Percentiles rank a stretch among this genome's conserved stretches.
Conservation (phyloP, 2,888 invertebrate species). For the Abscondita cerata region DNA sequence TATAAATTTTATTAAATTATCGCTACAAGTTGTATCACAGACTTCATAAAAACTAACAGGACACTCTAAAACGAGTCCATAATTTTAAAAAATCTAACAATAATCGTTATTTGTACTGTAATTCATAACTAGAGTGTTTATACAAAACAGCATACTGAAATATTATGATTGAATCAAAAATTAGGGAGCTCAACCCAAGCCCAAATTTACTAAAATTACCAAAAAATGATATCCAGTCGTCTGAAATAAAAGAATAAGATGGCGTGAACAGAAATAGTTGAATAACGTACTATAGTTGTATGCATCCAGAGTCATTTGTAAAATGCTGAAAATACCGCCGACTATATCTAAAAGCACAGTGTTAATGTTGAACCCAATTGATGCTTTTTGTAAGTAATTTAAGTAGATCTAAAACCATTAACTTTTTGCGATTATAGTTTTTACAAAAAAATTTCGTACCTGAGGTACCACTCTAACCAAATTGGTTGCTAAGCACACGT, state of each 20-base stretch:
- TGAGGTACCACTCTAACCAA: background rate
- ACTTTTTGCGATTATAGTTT: too few species aligned
- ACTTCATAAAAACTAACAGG: too few species aligned
- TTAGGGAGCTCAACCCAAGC: background rate
- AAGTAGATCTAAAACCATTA: too few species aligned
- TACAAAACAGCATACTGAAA: background rate
- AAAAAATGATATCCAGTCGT: slow-evolving; percentile 1
- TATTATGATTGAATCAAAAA: background rate
- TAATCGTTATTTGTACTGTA: background rate
- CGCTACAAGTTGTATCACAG: too few species aligned
- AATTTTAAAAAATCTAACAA: too few species aligned
- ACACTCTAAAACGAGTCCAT: too few species aligned
- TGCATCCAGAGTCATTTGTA: background rate
- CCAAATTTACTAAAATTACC: slow-evolving; percentile 7
- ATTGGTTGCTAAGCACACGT: background rate
- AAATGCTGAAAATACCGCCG: background rate
- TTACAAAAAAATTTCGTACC: background rate
- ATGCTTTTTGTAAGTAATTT: background rate
- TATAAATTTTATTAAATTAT: too few species aligned
- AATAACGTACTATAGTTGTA: background rate
- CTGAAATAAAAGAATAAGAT: background rate
- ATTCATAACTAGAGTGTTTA: background rate
- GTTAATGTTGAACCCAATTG: background rate
- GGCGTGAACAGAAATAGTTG: too few species aligned
- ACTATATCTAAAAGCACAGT: background rate